Conservation (phyloP, 2,113 vertebrate species). For the Cyprinodon brontotheroides region DNA sequence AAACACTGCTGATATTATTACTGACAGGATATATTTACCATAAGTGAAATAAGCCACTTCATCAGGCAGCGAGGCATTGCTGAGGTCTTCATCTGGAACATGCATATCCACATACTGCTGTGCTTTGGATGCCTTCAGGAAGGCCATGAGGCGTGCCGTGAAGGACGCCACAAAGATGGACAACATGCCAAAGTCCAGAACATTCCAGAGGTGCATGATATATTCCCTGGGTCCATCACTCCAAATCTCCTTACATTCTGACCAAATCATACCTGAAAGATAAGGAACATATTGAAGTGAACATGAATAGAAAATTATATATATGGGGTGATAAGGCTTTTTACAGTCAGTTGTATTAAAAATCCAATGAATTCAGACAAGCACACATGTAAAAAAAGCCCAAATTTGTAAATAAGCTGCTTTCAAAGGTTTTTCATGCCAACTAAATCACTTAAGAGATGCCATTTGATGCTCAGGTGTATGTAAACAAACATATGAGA, state of each 20-base stretch:
- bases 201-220: slow-evolving; percentile 93
- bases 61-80: slow-evolving; percentile 88
- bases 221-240: slow-evolving; percentile 93
- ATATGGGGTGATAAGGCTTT: background rate
- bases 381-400: background rate
- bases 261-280: slow-evolving; percentile 94
- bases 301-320: background rate
- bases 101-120: slow-evolving; percentile 93
- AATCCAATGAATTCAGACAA: background rate
- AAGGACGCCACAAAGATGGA: slow-evolving; percentile 97
- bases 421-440: slow-evolving; percentile 16
- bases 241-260: slow-evolving; percentile 98
- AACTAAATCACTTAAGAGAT: slow-evolving; percentile 14
- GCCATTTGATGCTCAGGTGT: slow-evolving; percentile 25
- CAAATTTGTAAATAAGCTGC: slow-evolving; percentile 6
- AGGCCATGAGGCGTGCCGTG: slow-evolving; percentile 95
- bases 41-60: slow-evolving; percentile 96
- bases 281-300: background rate
- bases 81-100: slow-evolving; percentile 86
- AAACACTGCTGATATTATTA: background rate
- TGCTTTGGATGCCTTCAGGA: slow-evolving; percentile 93
- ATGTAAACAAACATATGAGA: slow-evolving; percentile 19
- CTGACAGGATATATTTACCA: slow-evolving; percentile 76
- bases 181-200: slow-evolving; percentile 96
- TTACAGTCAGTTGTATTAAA: background rate